These are phyloP conservation scores for Seriola rivoliana DNA, from an alignment of 2,113 vertebrate genomes.

Conservation along the genomic window DNA sequence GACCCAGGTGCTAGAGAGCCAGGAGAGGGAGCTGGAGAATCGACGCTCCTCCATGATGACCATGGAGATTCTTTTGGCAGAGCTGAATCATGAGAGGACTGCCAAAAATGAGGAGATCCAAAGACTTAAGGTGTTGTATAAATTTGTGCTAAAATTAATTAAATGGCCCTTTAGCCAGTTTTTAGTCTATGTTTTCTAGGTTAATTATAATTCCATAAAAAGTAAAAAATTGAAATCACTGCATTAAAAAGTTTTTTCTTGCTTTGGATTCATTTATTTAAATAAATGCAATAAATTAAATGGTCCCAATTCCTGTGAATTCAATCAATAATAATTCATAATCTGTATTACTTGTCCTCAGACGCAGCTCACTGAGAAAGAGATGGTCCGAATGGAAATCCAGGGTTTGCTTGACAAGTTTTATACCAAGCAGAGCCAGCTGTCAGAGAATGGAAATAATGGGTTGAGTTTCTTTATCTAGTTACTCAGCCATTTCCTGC, in stretches of 20 bases:
- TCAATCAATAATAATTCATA: not conserved
- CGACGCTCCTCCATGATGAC: slow-evolving; percentile 89
- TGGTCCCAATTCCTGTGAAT: not conserved
- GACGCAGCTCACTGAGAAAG: slow-evolving; percentile 89
- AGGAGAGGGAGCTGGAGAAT: slow-evolving; percentile 91
- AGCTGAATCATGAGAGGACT: slow-evolving; percentile 90
- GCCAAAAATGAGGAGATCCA: slow-evolving; percentile 94
- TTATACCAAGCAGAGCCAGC: slow-evolving; percentile 85
- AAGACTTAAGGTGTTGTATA: slow-evolving; percentile 88
- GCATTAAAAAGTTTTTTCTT: not conserved
- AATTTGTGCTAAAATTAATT: not conserved
- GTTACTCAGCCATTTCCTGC: not conserved
- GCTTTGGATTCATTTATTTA: not conserved
- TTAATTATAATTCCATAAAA: too few species aligned
- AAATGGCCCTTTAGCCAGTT: not conserved
- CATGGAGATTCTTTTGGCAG: slow-evolving; percentile 90
- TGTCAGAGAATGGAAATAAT: slow-evolving; percentile 19
- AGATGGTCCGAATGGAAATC: slow-evolving; percentile 88
- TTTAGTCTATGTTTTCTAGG: too few species aligned
- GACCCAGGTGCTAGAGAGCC: slow-evolving; percentile 88
- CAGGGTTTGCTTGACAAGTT: slow-evolving; percentile 88
- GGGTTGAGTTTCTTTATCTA: slow-evolving; percentile 64
- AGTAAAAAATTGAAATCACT: not conserved
- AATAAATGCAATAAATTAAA: not conserved
- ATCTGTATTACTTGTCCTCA: slow-evolving; percentile 60